Conservation (phyloP, 2,797 vertebrate genomes). For the Acridotheres tristis region DNA sequence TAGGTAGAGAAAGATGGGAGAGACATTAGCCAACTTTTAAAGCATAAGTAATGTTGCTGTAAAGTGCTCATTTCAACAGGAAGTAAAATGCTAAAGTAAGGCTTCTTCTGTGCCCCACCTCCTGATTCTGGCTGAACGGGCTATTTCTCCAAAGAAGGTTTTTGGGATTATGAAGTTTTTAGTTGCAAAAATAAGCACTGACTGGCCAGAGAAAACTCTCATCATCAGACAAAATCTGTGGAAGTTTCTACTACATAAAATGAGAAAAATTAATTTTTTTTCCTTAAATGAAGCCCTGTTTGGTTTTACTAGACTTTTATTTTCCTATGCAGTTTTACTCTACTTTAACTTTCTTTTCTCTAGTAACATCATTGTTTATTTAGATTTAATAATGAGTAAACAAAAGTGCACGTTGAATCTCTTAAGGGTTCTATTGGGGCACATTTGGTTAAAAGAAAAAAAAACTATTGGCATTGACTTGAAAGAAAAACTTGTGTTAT, state of each 20-base stretch:
- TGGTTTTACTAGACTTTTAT: not conserved
- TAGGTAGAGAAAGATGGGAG: slow-evolving; percentile 55
- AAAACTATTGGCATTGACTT: not conserved
- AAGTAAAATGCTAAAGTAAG: not conserved
- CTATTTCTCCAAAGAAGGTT: not conserved
- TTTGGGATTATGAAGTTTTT: not conserved
- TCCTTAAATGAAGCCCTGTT: not conserved
- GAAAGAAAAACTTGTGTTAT: not conserved
- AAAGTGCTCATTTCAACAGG: not conserved
- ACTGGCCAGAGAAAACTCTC: not conserved
- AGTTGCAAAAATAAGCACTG: not conserved
- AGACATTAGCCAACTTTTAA: slow-evolving; percentile 31
- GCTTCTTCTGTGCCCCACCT: rapidly evolving
- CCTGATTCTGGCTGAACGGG: not conserved
- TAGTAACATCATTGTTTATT: not conserved
- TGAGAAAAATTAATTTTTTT: not conserved
- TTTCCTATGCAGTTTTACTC: not conserved
- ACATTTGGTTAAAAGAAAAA: not conserved
- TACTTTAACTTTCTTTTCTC: not conserved
- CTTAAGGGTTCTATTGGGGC: not conserved
- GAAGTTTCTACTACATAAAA: not conserved
- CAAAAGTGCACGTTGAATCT: not conserved
- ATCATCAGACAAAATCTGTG: not conserved
- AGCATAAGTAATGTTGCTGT: not conserved
- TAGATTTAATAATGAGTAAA: not conserved